Conservation (phyloP, 2,797 vertebrate species). For the Poeciliopsis gracilis region DNA sequence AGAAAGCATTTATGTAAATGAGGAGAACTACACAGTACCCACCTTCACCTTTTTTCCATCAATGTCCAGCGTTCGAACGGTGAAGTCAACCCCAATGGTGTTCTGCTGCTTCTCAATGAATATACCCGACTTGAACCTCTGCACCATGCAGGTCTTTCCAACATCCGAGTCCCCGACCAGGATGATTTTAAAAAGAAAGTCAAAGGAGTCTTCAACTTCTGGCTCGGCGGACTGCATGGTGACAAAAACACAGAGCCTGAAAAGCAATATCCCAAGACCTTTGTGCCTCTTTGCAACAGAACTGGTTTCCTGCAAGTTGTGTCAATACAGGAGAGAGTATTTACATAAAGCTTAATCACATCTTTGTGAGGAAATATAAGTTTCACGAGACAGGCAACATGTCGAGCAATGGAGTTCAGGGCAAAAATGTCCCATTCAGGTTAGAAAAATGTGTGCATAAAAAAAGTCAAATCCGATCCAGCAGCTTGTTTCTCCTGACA, state of each 20-base stretch:
- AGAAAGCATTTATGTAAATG: background rate
- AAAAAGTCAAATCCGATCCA: constrained; percentile 1
- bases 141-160: constrained; percentile 95
- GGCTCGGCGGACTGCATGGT: constrained; percentile 80
- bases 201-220: constrained; percentile 86
- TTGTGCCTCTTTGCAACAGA: constrained; percentile 38
- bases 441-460: background rate
- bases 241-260: constrained; percentile 29
- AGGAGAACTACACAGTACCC: constrained; percentile 3
- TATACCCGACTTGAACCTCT: constrained; percentile 90
- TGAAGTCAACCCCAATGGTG: constrained; percentile 97
- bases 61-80: constrained; percentile 89
- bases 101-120: constrained; percentile 91
- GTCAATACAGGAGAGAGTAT: constrained; percentile 60
- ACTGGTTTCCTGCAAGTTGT: constrained; percentile 57
- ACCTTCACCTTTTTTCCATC: constrained; percentile 96
- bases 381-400: constrained; percentile 1
- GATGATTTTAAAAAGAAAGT: constrained; percentile 97
- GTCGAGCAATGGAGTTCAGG: constrained; percentile 8
- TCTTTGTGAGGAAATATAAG: constrained; percentile 14
- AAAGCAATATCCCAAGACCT: constrained; percentile 35
- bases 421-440: background rate
- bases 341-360: constrained; percentile 49
- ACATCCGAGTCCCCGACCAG: constrained; percentile 95
- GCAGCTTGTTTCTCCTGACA: background rate